A percentile compares a stretch with the other conserved stretches of the same genome.
phyloP scores from a whole-genome alignment of 2,888 invertebrate species.

The Lampropteryx suffumata region DNA sequence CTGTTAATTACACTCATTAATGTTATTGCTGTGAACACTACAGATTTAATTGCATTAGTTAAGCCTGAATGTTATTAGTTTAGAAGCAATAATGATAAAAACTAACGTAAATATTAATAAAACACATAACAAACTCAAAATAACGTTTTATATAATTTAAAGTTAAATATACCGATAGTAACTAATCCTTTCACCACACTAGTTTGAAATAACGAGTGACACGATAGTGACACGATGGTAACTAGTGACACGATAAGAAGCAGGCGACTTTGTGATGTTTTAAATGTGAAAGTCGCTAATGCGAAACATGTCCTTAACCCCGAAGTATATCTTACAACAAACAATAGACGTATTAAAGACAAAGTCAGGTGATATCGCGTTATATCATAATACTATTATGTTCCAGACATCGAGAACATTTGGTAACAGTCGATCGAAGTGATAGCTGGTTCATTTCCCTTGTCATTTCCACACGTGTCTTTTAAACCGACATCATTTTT shows the following conservation, averaged over 20 bases:
- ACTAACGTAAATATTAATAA: background rate
- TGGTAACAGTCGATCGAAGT: slow-evolving; percentile 57
- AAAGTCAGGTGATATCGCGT: slow-evolving; percentile 63
- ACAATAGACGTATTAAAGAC: slow-evolving; percentile 73
- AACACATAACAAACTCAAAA: no score
- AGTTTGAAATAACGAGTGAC: no score
- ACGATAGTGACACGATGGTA: no score
- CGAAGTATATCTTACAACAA: slow-evolving; percentile 67
- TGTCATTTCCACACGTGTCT: background rate
- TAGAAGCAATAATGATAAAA: background rate
- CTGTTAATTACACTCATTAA: slow-evolving; percentile 11
- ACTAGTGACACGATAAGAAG: no score
- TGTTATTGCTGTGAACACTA: slow-evolving; percentile 8
- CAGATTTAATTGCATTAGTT: slow-evolving; percentile 14
- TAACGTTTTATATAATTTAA: no score
- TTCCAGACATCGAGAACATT: slow-evolving; percentile 68
- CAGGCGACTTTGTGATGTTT: no score
- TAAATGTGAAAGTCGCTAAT: slow-evolving; percentile 26
- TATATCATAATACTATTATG: slow-evolving; percentile 61
- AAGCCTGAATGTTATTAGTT: slow-evolving; percentile 3
- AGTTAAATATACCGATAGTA: no score
- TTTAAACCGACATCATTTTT: no score
- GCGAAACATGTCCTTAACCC: slow-evolving; percentile 46
- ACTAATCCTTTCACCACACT: no score
- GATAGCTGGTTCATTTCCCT: slow-evolving; percentile 21